These are phyloP conservation scores for Cantharis rufa DNA, from an alignment of 2,888 invertebrate genomes.

Conservation along the genomic window DNA sequence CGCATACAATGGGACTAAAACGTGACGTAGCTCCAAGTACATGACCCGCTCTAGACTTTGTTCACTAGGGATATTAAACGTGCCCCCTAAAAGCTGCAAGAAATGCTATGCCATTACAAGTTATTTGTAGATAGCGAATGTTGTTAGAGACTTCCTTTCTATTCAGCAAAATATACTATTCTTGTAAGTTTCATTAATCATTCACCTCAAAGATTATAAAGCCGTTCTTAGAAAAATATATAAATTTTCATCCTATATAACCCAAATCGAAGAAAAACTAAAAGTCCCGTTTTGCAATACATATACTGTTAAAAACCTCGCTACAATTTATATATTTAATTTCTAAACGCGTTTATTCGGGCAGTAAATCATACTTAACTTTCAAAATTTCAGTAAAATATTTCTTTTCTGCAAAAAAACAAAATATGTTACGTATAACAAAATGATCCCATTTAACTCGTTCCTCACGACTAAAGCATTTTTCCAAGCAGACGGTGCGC, in stretches of 20 bases:
- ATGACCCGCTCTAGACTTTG: constrained; percentile 22
- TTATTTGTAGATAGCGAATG: constrained; percentile 26
- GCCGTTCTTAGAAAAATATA: background rate
- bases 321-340: background rate
- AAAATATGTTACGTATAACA: constrained; percentile 38
- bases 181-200: constrained; percentile 16
- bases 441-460: constrained; percentile 48
- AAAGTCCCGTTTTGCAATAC: background rate
- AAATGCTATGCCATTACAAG: constrained; percentile 37
- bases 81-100: constrained; percentile 37
- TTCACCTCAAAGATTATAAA: constrained; percentile 7
- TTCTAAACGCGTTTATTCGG: background rate
- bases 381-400: constrained; percentile 21
- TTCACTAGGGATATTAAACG: constrained; percentile 37
- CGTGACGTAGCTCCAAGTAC: constrained; percentile 16
- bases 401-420: constrained; percentile 24
- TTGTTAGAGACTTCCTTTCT: constrained; percentile 20
- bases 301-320: background rate
- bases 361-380: constrained; percentile 12
- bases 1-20: constrained; percentile 22
- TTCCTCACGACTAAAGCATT: constrained; percentile 48
- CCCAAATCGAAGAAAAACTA: background rate
- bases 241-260: background rate
- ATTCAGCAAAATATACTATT: constrained; percentile 9
- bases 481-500: constrained; percentile 35